Evolutionary conservation across 1,140 invertebrate species (phyloP), one percentile per base, ranked within the genome.

Genomic region (Parapsyche elsis): DNA sequence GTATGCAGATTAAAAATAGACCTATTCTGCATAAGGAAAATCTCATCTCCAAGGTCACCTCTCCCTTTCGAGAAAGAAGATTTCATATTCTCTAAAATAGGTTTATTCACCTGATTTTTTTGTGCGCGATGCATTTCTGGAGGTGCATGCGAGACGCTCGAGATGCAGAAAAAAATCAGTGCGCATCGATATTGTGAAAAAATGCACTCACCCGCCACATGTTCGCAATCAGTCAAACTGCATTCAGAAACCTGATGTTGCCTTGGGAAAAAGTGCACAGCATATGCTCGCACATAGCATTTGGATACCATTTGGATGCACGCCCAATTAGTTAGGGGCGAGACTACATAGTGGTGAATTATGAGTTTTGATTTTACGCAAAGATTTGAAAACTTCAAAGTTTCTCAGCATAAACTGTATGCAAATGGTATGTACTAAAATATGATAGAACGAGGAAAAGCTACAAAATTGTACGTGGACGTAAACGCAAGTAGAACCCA

Each of bases 301-400:
- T 82, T 80, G 81, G 81, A 59, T 79, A 78, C 71, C 81, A 82
- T 82, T 82, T 82, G 61, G 81, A 64, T 26, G 71, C 78, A 82
- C 57, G 81, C 78, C 75, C 81, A 82, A 82, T 82, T 82, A 82
- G 81, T 74, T 61, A 46, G 78, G 81, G 81, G 81, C 78, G 78
- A 75, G 77, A 38, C 78, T 24, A 57, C 14, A 30, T n/a, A 7
- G 30, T 4, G 10, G 30, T 76, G 74, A 76, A 61, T 76, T 76
- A 76, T 76, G 57, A 9, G 16, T 61, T 61, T 61, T 61, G 57
- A 61, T 61, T 61, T 16, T 21, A 1, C 14, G 16, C 7, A 16
- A 1, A 61, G 57, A 61, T 61, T 21, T 61, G 57, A 61, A 61
- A 61, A 38, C 21, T 61, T 61, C 57, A 61, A 61, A 61, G n/a